These are phyloP conservation scores for Blomia tropicalis DNA, from an alignment of 2,888 invertebrate genomes.

Conservation along the genomic window DNA sequence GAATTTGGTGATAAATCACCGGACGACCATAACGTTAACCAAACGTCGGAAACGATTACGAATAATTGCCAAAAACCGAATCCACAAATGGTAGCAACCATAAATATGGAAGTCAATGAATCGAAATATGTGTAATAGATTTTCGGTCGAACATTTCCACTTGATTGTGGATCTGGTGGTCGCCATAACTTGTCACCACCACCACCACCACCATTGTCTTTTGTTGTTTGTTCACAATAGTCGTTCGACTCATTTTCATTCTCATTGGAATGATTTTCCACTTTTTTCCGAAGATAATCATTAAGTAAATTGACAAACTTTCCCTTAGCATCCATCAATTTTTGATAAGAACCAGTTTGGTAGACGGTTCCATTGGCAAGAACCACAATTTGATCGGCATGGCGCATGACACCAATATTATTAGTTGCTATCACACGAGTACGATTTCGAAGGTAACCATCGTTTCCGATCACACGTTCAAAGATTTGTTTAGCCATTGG, in stretches of 20 bases:
- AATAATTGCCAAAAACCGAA: constrained; percentile 16
- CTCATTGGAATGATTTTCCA: neutral
- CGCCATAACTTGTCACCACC: no score
- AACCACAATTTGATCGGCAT: constrained; percentile 76
- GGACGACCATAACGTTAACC: constrained; percentile 24
- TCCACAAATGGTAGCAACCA: constrained; percentile 55
- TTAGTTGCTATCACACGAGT: constrained; percentile 88
- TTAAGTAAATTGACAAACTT: no score
- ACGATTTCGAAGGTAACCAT: constrained; percentile 40
- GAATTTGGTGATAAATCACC: neutral
- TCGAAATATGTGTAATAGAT: constrained; percentile 74
- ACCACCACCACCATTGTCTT: no score
- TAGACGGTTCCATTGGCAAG: constrained; percentile 68
- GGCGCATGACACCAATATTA: constrained; percentile 75
- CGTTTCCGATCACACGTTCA: constrained; percentile 36
- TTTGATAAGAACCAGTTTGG: constrained; percentile 74
- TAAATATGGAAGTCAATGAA: constrained; percentile 58
- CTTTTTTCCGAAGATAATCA: no score
- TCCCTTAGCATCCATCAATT: no score
- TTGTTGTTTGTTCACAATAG: neutral
- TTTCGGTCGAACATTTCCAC: no score
- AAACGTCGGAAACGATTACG: constrained; percentile 20
- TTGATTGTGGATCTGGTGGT: no score
- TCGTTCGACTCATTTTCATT: neutral
- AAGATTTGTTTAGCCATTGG: constrained; percentile 39